These are phyloP conservation scores for Drosophila cyrtoloma DNA, from an alignment of 2,888 invertebrate species.

Conservation along the genomic window DNA sequence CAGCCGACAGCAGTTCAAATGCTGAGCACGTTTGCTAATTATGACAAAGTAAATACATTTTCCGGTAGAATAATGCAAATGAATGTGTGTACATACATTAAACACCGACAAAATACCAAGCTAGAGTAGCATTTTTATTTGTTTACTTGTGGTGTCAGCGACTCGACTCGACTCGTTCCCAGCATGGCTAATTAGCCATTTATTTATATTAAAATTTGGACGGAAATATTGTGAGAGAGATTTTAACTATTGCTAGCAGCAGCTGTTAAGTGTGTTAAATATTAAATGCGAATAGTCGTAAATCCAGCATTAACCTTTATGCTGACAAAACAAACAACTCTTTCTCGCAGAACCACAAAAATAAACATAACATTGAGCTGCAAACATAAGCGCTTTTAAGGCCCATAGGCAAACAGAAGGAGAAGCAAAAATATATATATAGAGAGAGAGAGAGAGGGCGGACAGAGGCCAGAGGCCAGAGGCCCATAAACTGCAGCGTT, in stretches of 20 bases:
- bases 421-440: neutral
- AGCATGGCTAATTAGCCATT: constrained; percentile 15
- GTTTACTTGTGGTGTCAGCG: constrained; percentile 23
- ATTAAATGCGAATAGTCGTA: constrained; percentile 31
- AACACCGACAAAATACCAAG: constrained; percentile 49
- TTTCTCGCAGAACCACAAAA: constrained; percentile 43
- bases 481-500: constrained; percentile 66
- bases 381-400: constrained; percentile 20
- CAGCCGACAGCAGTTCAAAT: constrained; percentile 56
- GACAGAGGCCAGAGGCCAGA: neutral
- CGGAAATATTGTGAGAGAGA: neutral
- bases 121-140: constrained; percentile 44
- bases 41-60: constrained; percentile 80
- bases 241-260: neutral
- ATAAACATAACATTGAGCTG: constrained; percentile 40
- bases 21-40: constrained; percentile 76
- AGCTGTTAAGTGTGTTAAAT: neutral
- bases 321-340: constrained; percentile 47
- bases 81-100: constrained; percentile 57
- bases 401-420: constrained; percentile 1
- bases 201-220: constrained; percentile 1
- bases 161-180: constrained; percentile 14
- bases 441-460: neutral
- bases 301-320: constrained; percentile 48
- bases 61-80: constrained; percentile 77